Base-by-base conservation (phyloP, 1,140 invertebrate genomes). In the Polypedilum vanderplanki region DNA sequence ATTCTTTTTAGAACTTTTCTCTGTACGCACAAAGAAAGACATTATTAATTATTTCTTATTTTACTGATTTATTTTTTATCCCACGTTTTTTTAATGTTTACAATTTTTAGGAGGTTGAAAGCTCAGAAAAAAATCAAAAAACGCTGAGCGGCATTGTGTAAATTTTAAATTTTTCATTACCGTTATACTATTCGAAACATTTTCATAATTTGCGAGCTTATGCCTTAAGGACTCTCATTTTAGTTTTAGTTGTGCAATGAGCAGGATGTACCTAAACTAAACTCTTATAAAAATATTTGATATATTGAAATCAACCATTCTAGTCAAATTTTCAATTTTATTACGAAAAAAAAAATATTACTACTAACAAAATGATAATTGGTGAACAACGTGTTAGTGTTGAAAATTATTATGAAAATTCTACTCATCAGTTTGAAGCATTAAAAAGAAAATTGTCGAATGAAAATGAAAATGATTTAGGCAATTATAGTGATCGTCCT, bases 11-110 rank as follows among this genome's bases (percentile, higher is more conserved):
- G 83, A 77, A 73, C 78, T 79, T 12, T 84, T 85, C 81, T 86
- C 88, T 20, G 86, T 85, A 81, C 87, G 88, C 74, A 88, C 81
- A 79, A 89, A 89, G 77, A 89, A 89, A 7, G 87, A 87, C 74
- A 86, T 86, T 83, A 83, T 77, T 77, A 33, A 33, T 3, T 33
- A 33, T 33, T 33, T 33, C 5, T 33, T 33, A 3, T 33, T 3
- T 33, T 33, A 3, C 24, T 33, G 2, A 33, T 33, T 33, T 33
- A 3, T 5, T 5, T 33, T 33, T 33, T 33, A 33, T 33, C 24
- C 24, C 24, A 33, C 24, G 24, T 33, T 33, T 33, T 33, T 33
- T 5, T 33, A 33, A 33, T 33, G 24, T 33, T 33, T 33, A 33
- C 24, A 33, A 33, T 33, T 33, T 33, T n/a, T n/a, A n/a, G n/a